Base-by-base conservation (phyloP, 2,888 invertebrate genomes). In the Rhimphoctona megacephalus region DNA sequence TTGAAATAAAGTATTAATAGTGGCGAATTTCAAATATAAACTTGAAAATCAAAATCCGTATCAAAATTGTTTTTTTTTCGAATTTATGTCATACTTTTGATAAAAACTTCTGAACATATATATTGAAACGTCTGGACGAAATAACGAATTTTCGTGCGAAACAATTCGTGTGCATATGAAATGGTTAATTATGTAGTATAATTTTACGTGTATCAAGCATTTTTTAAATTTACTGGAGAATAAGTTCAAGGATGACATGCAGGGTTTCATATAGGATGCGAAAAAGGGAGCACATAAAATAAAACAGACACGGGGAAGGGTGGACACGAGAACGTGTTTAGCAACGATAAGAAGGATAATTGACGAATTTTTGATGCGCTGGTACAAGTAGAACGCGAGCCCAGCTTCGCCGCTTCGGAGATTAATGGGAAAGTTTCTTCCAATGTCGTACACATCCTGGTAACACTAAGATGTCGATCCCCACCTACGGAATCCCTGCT, bases 301-400 rank as follows among this genome's bases (percentile, higher is more conserved):
- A 46, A 33, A 22, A 70, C 33, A 22, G 79, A 39, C 25, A 8
- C 3, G 39, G 30, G 43, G 52, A 69, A n/a, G 39, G 66, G 36
- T 36, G 84, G 81, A 84, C 61, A 74, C 30, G 81, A 69, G 79
- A 86, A 86, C 84, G 86, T 86, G 86, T 86, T 84, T 84, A 84
- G 86, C 86, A 86, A 86, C 86, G 83, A 86, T 86, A 86, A 86
- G 86, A 81, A 81, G 86, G 84, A 84, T 86, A 86, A 86, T 86
- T 86, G 83, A 86, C 86, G 81, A 84, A 70, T 81, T 74, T 74
- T 81, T 78, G 74, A 69, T 79, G 73, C 61, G 69, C 77, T 61
- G 69, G 69, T 54, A 14, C 46, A 49, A 9, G 66, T 64, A 49
- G 83, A 67, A 49, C 67, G 33, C 49, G 77, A 52, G 70, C 61